phyloP scores from a whole-genome alignment of 92 coral and sea anemone species.

The Meandrina meandrites region DNA sequence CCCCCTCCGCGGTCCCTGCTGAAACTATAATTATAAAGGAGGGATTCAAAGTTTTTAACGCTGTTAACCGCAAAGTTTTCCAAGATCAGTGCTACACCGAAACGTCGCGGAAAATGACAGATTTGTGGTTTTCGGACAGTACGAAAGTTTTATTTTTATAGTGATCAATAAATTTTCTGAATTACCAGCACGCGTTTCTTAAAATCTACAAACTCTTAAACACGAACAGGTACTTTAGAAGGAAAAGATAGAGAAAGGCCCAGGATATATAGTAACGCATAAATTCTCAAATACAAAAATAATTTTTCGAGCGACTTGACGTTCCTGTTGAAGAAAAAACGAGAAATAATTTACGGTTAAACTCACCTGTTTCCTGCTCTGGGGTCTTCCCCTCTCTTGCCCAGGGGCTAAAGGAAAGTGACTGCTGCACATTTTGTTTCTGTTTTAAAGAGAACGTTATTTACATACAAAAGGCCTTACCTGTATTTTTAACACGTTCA shows the following conservation, averaged over 20 bases:
- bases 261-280: not conserved
- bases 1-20: no score
- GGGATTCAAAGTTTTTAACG: not conserved
- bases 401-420: conserved; percentile 8
- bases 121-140: not conserved
- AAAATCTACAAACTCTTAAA: not conserved
- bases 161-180: no score
- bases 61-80: not conserved
- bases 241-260: not conserved
- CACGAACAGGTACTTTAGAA: not conserved
- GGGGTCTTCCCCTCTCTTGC: conserved; percentile 8
- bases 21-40: no score
- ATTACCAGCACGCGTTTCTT: no score
- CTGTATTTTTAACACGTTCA: not conserved
- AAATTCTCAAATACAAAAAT: not conserved
- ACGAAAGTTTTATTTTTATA: not conserved
- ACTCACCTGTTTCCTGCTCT: not conserved
- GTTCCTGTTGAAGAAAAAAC: not conserved
- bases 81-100: not conserved
- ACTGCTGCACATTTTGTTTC: no score
- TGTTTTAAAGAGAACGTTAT: conserved; percentile 6
- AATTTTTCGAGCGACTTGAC: not conserved
- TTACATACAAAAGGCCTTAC: not conserved
- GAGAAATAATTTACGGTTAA: not conserved
- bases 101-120: not conserved